Conservation (phyloP, 2,797 vertebrate genomes). For the Pygocentrus nattereri region DNA sequence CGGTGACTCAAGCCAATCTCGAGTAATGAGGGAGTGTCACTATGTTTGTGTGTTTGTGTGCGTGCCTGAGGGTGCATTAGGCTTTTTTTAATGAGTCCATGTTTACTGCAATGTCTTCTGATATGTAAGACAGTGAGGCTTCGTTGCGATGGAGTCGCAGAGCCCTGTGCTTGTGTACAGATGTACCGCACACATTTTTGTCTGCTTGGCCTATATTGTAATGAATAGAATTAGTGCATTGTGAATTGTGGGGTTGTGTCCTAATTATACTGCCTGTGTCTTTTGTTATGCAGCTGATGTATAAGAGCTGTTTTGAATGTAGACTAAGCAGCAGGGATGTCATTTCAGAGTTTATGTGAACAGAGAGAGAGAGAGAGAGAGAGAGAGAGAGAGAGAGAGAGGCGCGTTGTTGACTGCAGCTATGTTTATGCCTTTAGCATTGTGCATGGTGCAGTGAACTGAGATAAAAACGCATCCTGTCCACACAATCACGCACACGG, state of each 20-base stretch:
- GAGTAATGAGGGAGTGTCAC: background rate
- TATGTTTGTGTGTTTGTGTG: slow-evolving; percentile 16
- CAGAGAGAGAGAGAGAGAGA: background rate
- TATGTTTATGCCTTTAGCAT: slow-evolving; percentile 57
- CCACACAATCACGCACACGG: slow-evolving; percentile 36
- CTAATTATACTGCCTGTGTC: slow-evolving; percentile 4
- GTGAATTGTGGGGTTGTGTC: background rate
- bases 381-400: slow-evolving; percentile 8
- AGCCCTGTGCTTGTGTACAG: background rate
- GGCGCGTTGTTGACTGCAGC: slow-evolving; percentile 19
- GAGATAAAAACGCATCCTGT: slow-evolving; percentile 47
- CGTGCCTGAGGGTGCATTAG: slow-evolving; percentile 6
- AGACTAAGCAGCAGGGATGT: background rate
- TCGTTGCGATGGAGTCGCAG: slow-evolving; percentile 2
- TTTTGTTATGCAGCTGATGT: slow-evolving; percentile 27
- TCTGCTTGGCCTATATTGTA: background rate
- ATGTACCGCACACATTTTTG: slow-evolving; percentile 34
- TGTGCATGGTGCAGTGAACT: slow-evolving; percentile 39
- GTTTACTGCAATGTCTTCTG: slow-evolving; percentile 37
- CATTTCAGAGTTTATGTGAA: slow-evolving; percentile 8
- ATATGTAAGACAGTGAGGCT: slow-evolving; percentile 10
- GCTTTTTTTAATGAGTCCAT: slow-evolving; percentile 39
- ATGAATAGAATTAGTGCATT: background rate
- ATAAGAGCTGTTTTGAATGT: background rate
- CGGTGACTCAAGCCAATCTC: background rate